Evolutionary conservation across 2,113 vertebrate species (phyloP), one percentile per base, ranked within the genome.

Genomic region (Smithornis capensis): DNA sequence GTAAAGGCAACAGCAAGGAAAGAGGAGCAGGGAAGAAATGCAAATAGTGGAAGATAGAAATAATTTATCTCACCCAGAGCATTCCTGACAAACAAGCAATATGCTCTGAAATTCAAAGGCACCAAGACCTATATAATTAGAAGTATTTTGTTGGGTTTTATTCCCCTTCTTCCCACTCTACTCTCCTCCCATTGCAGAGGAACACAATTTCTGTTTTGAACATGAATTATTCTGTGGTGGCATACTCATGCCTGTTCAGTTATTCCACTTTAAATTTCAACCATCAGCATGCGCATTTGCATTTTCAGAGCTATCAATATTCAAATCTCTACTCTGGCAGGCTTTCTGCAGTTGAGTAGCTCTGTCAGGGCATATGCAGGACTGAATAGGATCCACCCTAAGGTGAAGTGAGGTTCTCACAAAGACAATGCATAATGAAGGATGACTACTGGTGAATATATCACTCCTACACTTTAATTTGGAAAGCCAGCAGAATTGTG

Each of bases 381-480:
- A 65, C 79, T 10, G 16, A 85, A 25, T 56, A 90, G 71, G 56
- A 91, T 94, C 83, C 79, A 86, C 64, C 67, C 64, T 80, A 35
- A 94, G 85, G 92, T 96, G 86, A 95, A 82, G 44, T 84, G 80
- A 90, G 86, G 64, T 88, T 93, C 90, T 95, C 29, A 44, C 70
- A 81, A 92, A 91, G 82, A 77, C 57, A 76, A 18, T 55, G 55
- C 64, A 49, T 95, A 95, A 96, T 92, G 91, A 94, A 76, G 50
- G 82, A 67, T 97, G 95, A 88, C 92, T 96, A 3, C 63, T 90
- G 52, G 75, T 93, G 93, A 86, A 96, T 93, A 25, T 70, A 81
- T 93, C 85, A 81, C 88, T 95, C 79, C 93, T 78, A 74, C 55
- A 53, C 71, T 92, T 76, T 59, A 81, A 88, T 97, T 91, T 92